A percentile compares a stretch with the other conserved stretches of the same genome.
Evolutionary conservation across 2,113 vertebrate species (phyloP).

Genomic region (Scopus umbretta): DNA sequence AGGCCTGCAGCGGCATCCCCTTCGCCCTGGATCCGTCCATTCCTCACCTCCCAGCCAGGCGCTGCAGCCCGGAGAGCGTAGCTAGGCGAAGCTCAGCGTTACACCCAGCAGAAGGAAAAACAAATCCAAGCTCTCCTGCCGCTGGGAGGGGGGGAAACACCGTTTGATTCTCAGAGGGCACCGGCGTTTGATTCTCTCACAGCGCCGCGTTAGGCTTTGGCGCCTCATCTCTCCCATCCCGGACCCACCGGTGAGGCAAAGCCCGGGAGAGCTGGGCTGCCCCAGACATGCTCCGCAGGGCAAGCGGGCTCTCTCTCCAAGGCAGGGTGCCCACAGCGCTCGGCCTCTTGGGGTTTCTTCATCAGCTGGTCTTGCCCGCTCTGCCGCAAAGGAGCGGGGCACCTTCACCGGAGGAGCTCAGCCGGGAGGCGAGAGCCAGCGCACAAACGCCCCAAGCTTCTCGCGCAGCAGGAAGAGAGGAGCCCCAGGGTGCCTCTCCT

Average conservation of each 20-base stretch:
- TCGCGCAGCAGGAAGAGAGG: background rate
- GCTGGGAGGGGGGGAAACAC: too few species aligned
- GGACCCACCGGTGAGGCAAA: too few species aligned
- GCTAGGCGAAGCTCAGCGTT: rapidly evolving
- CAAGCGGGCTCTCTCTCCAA: rapidly evolving
- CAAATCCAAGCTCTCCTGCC: rapidly evolving
- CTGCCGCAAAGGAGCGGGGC: rapidly evolving
- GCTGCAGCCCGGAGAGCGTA: rapidly evolving
- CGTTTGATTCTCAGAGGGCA: too few species aligned
- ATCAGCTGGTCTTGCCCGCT: rapidly evolving
- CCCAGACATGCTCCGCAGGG: rapidly evolving
- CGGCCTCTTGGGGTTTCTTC: rapidly evolving
- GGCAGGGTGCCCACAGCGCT: rapidly evolving
- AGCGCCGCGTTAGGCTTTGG: rapidly evolving
- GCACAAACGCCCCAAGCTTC: rapidly evolving
- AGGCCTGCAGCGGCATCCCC: background rate
- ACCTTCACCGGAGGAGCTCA: rapidly evolving
- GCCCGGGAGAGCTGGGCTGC: rapidly evolving
- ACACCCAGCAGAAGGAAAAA: background rate
- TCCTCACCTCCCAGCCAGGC: rapidly evolving
- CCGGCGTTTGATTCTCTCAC: rapidly evolving
- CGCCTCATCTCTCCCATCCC: background rate
- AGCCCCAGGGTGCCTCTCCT: background rate
- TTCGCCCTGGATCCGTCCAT: rapidly evolving
- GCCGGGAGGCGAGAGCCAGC: rapidly evolving